These are phyloP conservation scores for Vanacampus margaritifer DNA, from an alignment of 2,113 vertebrate species.

Conservation along the genomic window DNA sequence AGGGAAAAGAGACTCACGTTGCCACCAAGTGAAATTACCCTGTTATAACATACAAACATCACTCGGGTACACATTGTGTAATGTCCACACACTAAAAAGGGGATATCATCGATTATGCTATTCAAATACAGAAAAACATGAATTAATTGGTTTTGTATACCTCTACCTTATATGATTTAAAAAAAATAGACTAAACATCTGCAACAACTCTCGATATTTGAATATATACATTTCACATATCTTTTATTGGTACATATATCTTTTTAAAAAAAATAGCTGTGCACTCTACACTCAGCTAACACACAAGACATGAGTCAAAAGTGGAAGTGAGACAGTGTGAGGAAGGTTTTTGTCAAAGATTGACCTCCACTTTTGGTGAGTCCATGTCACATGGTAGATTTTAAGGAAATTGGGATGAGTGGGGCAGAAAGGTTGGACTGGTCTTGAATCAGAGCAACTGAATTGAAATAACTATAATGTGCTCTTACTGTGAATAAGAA, in stretches of 20 bases:
- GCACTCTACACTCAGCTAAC: neutral
- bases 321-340: slow-evolving; percentile 2
- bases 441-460: neutral
- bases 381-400: slow-evolving; percentile 13
- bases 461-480: slow-evolving; percentile 6
- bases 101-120: neutral
- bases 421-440: slow-evolving; percentile 8
- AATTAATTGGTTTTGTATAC: too few relatives aligned
- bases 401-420: neutral
- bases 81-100: neutral
- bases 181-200: neutral
- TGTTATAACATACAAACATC: slow-evolving; percentile 73
- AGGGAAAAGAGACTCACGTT: slow-evolving; percentile 90
- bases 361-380: neutral
- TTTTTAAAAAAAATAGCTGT: neutral
- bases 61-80: neutral
- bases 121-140: neutral
- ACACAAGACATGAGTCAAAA: slow-evolving; percentile 2
- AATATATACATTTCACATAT: too few relatives aligned
- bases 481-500: neutral
- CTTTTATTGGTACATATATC: neutral
- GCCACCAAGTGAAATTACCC: slow-evolving; percentile 94
- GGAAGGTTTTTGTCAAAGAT: neutral
- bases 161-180: neutral
- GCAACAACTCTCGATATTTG: too few relatives aligned